Evolutionary conservation across 2,113 vertebrate genomes (phyloP).

Genomic region (Mirounga angustirostris): DNA sequence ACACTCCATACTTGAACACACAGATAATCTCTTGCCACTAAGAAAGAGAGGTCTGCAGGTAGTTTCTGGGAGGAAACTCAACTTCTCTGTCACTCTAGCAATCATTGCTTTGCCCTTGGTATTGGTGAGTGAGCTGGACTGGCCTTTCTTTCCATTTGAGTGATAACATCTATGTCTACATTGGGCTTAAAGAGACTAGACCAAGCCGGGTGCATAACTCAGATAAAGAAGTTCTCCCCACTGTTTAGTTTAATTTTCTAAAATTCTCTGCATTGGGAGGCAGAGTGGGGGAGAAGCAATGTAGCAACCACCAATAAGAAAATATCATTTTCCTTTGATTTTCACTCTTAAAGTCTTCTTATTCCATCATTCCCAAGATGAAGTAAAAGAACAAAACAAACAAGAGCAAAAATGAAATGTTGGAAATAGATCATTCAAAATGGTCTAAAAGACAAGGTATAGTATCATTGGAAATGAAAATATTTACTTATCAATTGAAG

Average conservation of each 20-base stretch:
- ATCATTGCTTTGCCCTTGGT: not conserved
- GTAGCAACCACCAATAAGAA: not conserved
- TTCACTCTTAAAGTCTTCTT: not conserved
- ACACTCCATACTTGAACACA: not conserved
- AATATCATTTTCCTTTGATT: not conserved
- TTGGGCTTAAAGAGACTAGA: not conserved
- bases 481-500: not conserved
- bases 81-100: not conserved
- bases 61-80: not conserved
- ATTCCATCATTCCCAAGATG: not conserved
- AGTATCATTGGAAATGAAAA: not conserved
- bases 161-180: not conserved
- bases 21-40: not conserved
- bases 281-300: not conserved
- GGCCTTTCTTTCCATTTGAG: not conserved
- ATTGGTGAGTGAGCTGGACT: not conserved
- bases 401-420: not conserved
- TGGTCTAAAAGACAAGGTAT: not conserved
- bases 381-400: conserved; percentile 17
- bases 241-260: not conserved
- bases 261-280: not conserved
- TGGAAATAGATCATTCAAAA: not conserved
- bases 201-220: not conserved
- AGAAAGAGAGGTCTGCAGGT: not conserved
- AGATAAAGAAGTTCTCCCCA: not conserved